Evolutionary conservation across 1,140 invertebrate genomes (phyloP).

Genomic region (Neocloeon triangulifer): DNA sequence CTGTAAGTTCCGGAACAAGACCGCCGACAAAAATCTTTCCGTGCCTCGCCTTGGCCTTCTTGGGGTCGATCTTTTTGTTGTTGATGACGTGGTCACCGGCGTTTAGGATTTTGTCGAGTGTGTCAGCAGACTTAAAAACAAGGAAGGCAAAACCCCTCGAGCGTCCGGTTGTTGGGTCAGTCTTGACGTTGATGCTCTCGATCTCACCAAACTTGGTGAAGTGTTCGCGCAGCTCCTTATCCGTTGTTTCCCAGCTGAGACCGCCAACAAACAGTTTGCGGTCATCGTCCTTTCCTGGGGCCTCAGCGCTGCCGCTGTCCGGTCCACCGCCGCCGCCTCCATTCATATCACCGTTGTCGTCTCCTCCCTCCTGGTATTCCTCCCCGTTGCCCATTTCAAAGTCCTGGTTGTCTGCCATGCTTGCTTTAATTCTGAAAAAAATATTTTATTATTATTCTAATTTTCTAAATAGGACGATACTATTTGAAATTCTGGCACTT

Average conservation of each 20-base stretch:
- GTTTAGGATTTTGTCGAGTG: constrained; percentile 72
- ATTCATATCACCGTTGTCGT: not conserved
- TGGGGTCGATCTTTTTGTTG: constrained; percentile 84
- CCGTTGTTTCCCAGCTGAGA: constrained; percentile 90
- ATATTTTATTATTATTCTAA: no score
- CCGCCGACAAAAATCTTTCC: constrained; percentile 92
- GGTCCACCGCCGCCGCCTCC: not conserved
- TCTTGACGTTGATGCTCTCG: constrained; percentile 84
- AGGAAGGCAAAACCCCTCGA: constrained; percentile 89
- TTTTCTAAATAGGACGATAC: no score
- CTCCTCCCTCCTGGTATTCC: constrained; percentile 1
- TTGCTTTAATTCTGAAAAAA: not conserved
- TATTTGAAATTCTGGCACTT: no score
- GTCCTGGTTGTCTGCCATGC: constrained; percentile 4
- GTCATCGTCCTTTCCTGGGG: constrained; percentile 10
- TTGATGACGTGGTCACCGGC: constrained; percentile 76
- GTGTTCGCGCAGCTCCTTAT: constrained; percentile 83
- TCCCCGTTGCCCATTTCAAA: constrained; percentile 5
- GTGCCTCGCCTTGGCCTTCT: constrained; percentile 79
- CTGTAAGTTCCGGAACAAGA: constrained; percentile 64
- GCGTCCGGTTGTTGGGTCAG: constrained; percentile 69
- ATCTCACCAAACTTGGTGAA: constrained; percentile 77
- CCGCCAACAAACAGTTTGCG: constrained; percentile 92
- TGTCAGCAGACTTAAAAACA: constrained; percentile 69
- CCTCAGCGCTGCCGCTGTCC: constrained; percentile 10